A percentile compares a stretch with the other conserved stretches of the same genome.
Evolutionary conservation across 2,113 vertebrate genomes (phyloP).

Genomic region (Hemichromis elongatus): DNA sequence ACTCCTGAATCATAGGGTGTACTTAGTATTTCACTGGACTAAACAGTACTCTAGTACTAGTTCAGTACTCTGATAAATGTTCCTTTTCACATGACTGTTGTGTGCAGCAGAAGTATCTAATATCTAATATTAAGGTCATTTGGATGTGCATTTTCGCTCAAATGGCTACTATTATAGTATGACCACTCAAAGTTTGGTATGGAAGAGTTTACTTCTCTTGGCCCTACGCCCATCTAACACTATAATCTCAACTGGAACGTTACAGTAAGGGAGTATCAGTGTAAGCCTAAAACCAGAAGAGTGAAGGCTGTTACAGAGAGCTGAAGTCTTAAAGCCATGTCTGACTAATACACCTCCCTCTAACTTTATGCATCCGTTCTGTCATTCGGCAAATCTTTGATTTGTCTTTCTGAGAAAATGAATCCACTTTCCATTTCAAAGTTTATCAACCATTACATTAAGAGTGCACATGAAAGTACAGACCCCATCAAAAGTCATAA

Average conservation of each 20-base stretch:
- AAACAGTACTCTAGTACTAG: too few relatives aligned
- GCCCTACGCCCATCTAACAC: background rate
- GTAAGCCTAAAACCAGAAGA: background rate
- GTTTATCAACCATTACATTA: background rate
- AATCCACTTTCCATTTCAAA: background rate
- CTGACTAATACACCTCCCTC: background rate
- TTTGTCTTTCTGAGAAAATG: background rate
- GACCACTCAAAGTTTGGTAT: background rate
- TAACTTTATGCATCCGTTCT: background rate
- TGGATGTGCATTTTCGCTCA: background rate
- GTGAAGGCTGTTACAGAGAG: background rate
- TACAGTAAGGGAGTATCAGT: fast-evolving
- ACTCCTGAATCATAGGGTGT: background rate
- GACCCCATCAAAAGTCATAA: background rate
- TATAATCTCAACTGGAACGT: background rate
- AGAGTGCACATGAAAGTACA: background rate
- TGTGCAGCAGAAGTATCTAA: background rate
- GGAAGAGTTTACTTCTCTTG: background rate
- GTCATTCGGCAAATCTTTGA: background rate
- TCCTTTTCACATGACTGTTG: background rate
- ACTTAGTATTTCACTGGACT: fast-evolving
- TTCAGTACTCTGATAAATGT: background rate
- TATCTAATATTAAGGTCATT: background rate
- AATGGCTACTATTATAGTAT: background rate
- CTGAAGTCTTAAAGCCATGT: background rate